phyloP scores from a whole-genome alignment of 2,797 vertebrate genomes.

The Adrianichthys oophorus region DNA sequence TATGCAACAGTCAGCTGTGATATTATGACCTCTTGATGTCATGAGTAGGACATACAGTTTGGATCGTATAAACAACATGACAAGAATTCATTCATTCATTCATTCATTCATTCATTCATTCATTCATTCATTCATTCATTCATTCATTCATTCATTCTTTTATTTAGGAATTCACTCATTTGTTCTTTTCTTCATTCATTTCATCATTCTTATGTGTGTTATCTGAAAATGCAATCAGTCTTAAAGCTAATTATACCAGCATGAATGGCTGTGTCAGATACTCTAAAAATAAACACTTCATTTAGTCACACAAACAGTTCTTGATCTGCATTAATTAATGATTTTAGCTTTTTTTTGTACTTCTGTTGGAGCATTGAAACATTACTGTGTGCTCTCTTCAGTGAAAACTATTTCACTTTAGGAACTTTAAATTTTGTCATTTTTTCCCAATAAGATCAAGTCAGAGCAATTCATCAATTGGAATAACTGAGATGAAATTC shows the following conservation, averaged over 20 bases:
- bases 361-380: background rate
- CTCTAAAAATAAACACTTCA: slow-evolving; percentile 44
- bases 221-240: slow-evolving; percentile 29
- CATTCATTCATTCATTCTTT: background rate
- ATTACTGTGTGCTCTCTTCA: slow-evolving; percentile 27
- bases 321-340: slow-evolving; percentile 32
- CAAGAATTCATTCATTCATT: slow-evolving; percentile 4
- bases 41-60: slow-evolving; percentile 38
- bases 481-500: no score
- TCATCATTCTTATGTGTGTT: no score
- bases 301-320: slow-evolving; percentile 14
- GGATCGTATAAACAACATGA: slow-evolving; percentile 28
- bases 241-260: slow-evolving; percentile 47
- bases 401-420: slow-evolving; percentile 50
- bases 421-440: slow-evolving; percentile 77
- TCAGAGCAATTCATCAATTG: slow-evolving; percentile 78
- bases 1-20: slow-evolving; percentile 15
- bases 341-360: slow-evolving; percentile 36
- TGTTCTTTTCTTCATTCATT: no score
- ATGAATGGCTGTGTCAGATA: slow-evolving; percentile 38
- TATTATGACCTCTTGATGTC: slow-evolving; percentile 18
- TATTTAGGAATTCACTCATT: no score
- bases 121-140: no score
- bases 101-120: no score
- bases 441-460: slow-evolving; percentile 67